phyloP scores from a whole-genome alignment of 30 jellyfish, hydroid and myxozoan genomes.

The Aurelia aurita region DNA sequence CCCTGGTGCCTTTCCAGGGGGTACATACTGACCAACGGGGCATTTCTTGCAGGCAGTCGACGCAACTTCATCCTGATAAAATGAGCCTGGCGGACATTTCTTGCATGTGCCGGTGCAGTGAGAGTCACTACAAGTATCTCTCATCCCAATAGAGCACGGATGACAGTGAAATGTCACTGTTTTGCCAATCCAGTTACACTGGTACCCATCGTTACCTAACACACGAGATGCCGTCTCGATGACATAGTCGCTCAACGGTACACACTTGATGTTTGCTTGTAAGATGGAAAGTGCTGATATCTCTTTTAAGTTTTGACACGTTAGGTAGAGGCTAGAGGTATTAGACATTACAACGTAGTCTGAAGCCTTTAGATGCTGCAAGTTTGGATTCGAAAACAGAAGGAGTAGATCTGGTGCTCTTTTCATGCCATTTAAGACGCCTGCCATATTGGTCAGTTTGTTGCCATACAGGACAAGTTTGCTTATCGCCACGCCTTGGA shows the following conservation, averaged over 20 bases:
- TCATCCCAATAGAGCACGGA: constrained; percentile 50
- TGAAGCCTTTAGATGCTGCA: constrained; percentile 6
- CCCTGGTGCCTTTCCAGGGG: constrained; percentile 43
- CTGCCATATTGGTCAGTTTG: constrained; percentile 4
- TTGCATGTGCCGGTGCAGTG: not conserved
- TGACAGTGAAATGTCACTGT: not conserved
- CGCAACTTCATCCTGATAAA: constrained; percentile 58
- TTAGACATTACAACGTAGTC: constrained; percentile 7
- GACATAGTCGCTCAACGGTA: constrained; percentile 12
- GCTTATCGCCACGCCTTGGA: not conserved
- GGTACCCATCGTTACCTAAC: constrained; percentile 25
- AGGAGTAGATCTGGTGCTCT: constrained; percentile 2
- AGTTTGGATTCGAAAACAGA: constrained; percentile 10
- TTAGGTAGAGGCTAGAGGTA: constrained; percentile 5
- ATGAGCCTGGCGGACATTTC: constrained; percentile 65
- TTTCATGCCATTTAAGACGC: constrained; percentile 13
- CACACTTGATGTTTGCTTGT: constrained; percentile 32
- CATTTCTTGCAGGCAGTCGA: constrained; percentile 43
- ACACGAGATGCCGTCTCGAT: not conserved
- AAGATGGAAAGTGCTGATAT: not conserved
- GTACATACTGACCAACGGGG: constrained; percentile 62
- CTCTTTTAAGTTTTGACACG: constrained; percentile 26
- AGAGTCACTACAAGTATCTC: not conserved
- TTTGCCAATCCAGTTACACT: not conserved
- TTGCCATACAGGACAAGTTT: constrained; percentile 20